Base-by-base conservation (phyloP, 2,888 invertebrate genomes). In the Sabatieria punctata region DNA sequence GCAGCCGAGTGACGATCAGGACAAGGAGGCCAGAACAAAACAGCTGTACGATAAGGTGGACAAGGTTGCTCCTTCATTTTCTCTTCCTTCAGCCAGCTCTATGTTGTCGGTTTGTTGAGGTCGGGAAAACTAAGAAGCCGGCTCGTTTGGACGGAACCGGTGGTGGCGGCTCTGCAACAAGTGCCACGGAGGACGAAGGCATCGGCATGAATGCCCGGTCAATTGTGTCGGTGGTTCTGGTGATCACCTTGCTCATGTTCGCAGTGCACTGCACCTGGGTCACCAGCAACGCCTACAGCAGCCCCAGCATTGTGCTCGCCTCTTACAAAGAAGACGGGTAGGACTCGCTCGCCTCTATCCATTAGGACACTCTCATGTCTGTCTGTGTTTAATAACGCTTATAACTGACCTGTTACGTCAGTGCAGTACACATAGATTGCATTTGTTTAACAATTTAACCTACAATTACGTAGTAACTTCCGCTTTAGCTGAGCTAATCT, bases 241-340 rank as follows among this genome's bases (percentile, higher is more conserved):
- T 95, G 60, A 82, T 95, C 72, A 75, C 93, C 57, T 75, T 97
- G 53, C 81, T 95, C 78, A 77, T 95, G 77, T 93, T 95, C 71
- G 88, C 85, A 41, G 86, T 95, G 38, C 89, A 91, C 67, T 95
- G 93, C 66, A 97, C 95, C 2, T 97, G 95, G 91, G 95, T 97
- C 41, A 99, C 97, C 0, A 88, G 88, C 60, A 95, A 95, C 65
- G 97, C 97, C 0, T 97, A 99, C 71, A 95, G 93, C 43, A 91
- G 91, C 66, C 97, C 97, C 4, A 91, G 89, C 59, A 95, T 97
- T 58, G 97, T 99, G 22, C 73, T 97, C 38, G 91, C 95, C n/a
- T 86, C 89, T 36, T 93, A 93, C 60, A 83, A 85, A 46, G 82
- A 82, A 58, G 93, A 93, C 65, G 97, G 95, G 74, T 82, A 68